These are phyloP conservation scores for Drosophila koepferae DNA, from an alignment of 2,888 invertebrate genomes.

Conservation along the genomic window DNA sequence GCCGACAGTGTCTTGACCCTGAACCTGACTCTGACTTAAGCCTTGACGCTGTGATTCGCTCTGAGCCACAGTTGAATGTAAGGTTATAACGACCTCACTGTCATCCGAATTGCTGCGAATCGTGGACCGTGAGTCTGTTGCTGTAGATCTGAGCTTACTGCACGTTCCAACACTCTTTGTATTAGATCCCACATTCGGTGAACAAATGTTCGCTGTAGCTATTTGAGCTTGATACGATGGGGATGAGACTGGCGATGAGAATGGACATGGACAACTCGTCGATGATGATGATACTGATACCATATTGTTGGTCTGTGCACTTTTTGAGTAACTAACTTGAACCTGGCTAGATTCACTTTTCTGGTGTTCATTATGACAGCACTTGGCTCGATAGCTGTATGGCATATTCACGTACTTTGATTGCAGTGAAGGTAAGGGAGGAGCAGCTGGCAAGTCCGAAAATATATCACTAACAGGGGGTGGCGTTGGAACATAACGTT, in stretches of 20 bases:
- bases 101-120: constrained; percentile 23
- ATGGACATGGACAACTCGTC: constrained; percentile 41
- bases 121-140: neutral
- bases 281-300: constrained; percentile 29
- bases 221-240: constrained; percentile 25
- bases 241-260: constrained; percentile 51
- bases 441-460: constrained; percentile 45
- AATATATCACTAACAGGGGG: constrained; percentile 82
- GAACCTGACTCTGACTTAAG: constrained; percentile 15
- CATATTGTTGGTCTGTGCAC: constrained; percentile 51
- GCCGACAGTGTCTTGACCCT: constrained; percentile 40
- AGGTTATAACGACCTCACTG: constrained; percentile 65
- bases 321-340: constrained; percentile 36
- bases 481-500: constrained; percentile 85
- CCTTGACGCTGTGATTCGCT: neutral
- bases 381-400: constrained; percentile 83
- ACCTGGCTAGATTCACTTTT: constrained; percentile 3
- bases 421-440: constrained; percentile 8
- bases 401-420: constrained; percentile 75
- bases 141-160: constrained; percentile 8
- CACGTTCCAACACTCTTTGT: constrained; percentile 3
- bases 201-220: constrained; percentile 32
- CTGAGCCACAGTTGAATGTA: constrained; percentile 55
- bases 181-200: constrained; percentile 34
- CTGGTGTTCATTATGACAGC: constrained; percentile 70